Percentiles rank a stretch among this genome's conserved stretches.
Conservation (phyloP, 2,888 invertebrate genomes). For the Chaetoderma sp. region DNA sequence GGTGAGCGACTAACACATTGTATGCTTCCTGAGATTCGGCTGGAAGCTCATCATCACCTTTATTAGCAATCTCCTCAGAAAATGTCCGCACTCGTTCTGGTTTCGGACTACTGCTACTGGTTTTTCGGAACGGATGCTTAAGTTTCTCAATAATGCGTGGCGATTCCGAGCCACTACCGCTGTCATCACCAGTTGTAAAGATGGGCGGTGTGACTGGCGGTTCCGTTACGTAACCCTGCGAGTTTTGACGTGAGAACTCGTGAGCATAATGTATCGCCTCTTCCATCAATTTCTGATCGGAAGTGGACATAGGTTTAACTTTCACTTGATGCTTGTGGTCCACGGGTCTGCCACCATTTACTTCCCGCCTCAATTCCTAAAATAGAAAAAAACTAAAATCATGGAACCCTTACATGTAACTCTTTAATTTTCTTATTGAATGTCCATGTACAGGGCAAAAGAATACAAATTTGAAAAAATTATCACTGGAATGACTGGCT, state of each 20-base stretch:
- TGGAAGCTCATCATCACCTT: constrained; percentile 73
- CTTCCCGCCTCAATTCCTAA: constrained; percentile 35
- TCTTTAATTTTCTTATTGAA: too few species aligned
- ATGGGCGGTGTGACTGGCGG: background rate
- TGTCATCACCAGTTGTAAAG: background rate
- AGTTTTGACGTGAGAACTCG: constrained; percentile 78
- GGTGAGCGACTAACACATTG: constrained; percentile 89
- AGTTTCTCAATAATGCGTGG: constrained; percentile 50
- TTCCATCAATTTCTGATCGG: constrained; percentile 90
- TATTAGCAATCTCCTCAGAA: constrained; percentile 78
- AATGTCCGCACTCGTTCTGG: constrained; percentile 80
- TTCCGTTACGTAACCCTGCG: constrained; percentile 28
- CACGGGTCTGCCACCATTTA: constrained; percentile 33
- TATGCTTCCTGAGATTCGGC: constrained; percentile 93
- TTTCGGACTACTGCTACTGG: constrained; percentile 74
- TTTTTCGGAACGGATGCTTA: constrained; percentile 67
- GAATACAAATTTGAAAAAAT: too few species aligned
- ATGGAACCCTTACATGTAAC: background rate
- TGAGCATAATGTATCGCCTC: constrained; percentile 94
- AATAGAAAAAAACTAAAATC: constrained; percentile 5
- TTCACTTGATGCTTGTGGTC: constrained; percentile 65
- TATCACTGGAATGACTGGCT: too few species aligned
- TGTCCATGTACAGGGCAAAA: too few species aligned
- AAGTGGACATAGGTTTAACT: constrained; percentile 91
- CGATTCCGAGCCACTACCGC: constrained; percentile 34